These are phyloP conservation scores for Clarias laeviceps DNA, from an alignment of 2,797 vertebrate genomes.

Conservation along the genomic window DNA sequence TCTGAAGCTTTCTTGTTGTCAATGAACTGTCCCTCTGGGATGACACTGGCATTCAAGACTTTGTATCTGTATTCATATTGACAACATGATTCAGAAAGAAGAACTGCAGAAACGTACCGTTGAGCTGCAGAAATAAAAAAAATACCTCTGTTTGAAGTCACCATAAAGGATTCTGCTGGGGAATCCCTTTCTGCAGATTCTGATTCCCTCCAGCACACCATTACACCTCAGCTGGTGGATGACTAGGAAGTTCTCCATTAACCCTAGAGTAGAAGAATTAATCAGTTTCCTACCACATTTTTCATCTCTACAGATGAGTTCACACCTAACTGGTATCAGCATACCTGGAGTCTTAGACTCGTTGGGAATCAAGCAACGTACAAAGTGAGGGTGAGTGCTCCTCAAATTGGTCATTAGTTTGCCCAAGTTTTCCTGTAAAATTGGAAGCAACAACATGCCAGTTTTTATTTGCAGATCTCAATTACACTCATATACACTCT, in stretches of 20 bases:
- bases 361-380: conserved; percentile 88
- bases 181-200: conserved; percentile 83
- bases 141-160: conserved; percentile 82
- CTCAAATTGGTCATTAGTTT: conserved; percentile 80
- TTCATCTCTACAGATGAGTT: conserved; percentile 14
- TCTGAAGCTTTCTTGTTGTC: conserved; percentile 90
- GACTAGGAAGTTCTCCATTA: conserved; percentile 81
- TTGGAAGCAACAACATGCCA: background rate
- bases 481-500: conserved; percentile 12
- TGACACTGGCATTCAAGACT: conserved; percentile 85
- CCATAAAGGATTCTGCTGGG: conserved; percentile 81
- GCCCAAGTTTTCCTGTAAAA: conserved; percentile 82
- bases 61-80: conserved; percentile 72
- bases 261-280: conserved; percentile 57
- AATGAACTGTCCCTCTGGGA: conserved; percentile 86
- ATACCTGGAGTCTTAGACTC: conserved; percentile 88
- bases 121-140: background rate
- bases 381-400: conserved; percentile 88
- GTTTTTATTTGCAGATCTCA: background rate
- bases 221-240: conserved; percentile 83
- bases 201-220: conserved; percentile 80
- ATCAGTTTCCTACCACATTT: background rate
- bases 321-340: background rate
- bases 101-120: background rate
- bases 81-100: background rate